Evolutionary conservation across 2,113 vertebrate genomes (phyloP), one percentile per base, ranked within the genome.

Genomic region (Callipepla squamata): DNA sequence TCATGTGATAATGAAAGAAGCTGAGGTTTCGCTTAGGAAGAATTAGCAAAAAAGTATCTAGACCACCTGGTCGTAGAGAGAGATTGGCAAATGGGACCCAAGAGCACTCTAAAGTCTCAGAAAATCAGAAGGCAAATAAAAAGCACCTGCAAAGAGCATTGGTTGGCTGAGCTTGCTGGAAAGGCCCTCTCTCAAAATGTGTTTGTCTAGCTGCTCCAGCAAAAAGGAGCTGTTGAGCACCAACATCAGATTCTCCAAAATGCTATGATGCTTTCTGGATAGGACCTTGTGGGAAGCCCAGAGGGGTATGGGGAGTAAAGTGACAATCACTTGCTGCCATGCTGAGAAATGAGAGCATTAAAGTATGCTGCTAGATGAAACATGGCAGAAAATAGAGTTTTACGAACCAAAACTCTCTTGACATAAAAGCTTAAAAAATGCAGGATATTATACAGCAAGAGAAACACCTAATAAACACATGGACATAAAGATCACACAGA

Each of bases 61-160:
- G 22, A 95, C 67, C 70, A 80, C 91, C 87, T 82, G 87, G 50
- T 32, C 74, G 53, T 28, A 65, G 55, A 45, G 18, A 82, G 11
- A 59, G 85, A 89, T 76, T 82, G 89, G 87, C 32, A 87, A 89
- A 95, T 51, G 28, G 72, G 75, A 89, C 67, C 72, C 67, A 85
- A 74, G 72, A n/a, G 87, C 70, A 73, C 26, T 75, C 73, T 83
- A 32, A 93, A 93, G 76, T 23, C 57, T 81, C 65, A 38, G 80
- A 80, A 92, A 93, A 94, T 13, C 67, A 91, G 81, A 34, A 89
- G 42, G 23, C 45, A 92, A 85, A 93, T 67, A 70, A 85, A 91
- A 95, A 95, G 18, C 89, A 90, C 81, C 80, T 96, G 87, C 70
- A 85, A 93, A 59, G 61, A 87, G 34, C 55, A 69, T 55, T 3